These are phyloP conservation scores for Zygogramma bicolorata DNA, from an alignment of 2,888 invertebrate genomes.

Conservation along the genomic window DNA sequence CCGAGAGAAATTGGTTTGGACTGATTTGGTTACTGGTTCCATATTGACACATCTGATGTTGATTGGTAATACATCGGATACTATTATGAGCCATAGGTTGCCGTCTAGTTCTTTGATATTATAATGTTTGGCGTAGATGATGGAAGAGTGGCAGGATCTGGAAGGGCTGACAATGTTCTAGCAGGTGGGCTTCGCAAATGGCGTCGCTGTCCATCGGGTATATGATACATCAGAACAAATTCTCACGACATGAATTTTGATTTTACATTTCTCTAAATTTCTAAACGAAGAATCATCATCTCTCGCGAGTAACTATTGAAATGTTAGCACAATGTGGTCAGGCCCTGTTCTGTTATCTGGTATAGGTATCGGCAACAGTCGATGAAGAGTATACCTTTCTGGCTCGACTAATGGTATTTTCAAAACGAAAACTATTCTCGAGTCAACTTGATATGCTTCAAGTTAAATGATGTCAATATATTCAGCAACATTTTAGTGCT, in stretches of 20 bases:
- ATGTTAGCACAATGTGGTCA: neutral
- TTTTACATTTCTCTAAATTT: neutral
- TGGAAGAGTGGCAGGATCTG: neutral
- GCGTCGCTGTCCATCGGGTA: neutral
- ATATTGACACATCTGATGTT: neutral
- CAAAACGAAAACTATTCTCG: neutral
- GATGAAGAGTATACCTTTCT: neutral
- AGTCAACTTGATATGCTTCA: neutral
- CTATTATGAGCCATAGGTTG: neutral
- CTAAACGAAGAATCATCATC: neutral
- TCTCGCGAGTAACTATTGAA: conserved; percentile 4
- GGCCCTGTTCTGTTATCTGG: conserved; percentile 2
- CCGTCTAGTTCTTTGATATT: neutral
- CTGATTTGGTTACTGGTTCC: neutral
- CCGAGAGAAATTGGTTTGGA: neutral
- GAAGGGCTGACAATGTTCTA: neutral
- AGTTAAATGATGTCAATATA: neutral
- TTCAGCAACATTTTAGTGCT: neutral
- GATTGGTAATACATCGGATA: neutral
- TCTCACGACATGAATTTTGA: neutral
- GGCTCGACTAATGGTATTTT: neutral
- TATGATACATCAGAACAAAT: neutral
- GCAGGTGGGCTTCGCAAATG: neutral
- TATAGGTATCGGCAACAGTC: conserved; percentile 1
- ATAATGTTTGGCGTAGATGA: neutral